Evolutionary conservation across 2,888 invertebrate species (phyloP).

Genomic region (Salticus scenicus): DNA sequence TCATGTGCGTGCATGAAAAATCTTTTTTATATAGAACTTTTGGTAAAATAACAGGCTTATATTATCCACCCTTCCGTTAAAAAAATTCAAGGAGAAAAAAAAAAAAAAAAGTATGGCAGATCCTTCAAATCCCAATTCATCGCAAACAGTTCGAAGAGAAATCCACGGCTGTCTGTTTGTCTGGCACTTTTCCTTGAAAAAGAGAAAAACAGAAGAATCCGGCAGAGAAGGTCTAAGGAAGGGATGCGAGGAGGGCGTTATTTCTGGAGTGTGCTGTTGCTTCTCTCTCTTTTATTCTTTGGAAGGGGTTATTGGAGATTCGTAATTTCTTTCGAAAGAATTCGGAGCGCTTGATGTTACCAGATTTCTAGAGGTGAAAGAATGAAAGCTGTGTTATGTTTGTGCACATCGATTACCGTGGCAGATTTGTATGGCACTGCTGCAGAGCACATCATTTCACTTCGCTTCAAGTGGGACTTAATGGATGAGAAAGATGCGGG

Average conservation of each 20-base stretch:
- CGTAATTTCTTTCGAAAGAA: slow-evolving; percentile 6
- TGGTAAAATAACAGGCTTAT: too few species aligned
- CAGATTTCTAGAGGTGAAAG: neutral
- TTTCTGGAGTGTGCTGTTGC: neutral
- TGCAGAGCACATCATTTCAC: too few species aligned
- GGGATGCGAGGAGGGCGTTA: neutral
- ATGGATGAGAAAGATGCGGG: too few species aligned
- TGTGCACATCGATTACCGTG: neutral
- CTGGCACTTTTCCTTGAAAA: neutral
- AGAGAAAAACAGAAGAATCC: neutral
- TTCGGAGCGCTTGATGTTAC: neutral
- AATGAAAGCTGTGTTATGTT: neutral
- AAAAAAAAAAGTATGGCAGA: too few species aligned
- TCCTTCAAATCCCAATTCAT: neutral
- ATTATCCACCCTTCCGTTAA: too few species aligned
- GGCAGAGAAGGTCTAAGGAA: neutral
- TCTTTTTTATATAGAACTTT: too few species aligned
- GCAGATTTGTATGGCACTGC: too few species aligned
- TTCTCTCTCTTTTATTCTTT: neutral
- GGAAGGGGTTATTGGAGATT: neutral
- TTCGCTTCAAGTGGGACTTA: too few species aligned
- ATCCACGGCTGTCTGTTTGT: neutral
- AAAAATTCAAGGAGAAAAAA: too few species aligned
- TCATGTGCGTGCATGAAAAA: too few species aligned
- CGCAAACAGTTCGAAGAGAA: neutral